phyloP scores from a whole-genome alignment of 2,888 invertebrate species.

The Pseudeuparius sepicola region DNA sequence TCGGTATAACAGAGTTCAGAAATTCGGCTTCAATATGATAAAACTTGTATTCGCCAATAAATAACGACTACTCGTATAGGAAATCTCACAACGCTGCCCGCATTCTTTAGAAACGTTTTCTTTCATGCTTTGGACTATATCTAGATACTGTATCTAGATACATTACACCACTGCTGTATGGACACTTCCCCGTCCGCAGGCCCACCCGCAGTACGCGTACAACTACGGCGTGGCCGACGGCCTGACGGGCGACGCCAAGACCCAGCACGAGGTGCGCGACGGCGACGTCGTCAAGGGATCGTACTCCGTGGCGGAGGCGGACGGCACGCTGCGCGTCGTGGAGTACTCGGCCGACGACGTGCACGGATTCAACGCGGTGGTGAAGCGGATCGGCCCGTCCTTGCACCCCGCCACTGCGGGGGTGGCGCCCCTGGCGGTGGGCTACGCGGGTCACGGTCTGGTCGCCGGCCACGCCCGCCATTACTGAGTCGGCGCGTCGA shows the following conservation, averaged over 20 bases:
- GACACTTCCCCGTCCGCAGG: constrained; percentile 30
- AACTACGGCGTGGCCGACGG: constrained; percentile 36
- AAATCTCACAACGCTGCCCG: no score
- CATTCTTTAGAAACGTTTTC: no score
- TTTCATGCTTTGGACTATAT: no score
- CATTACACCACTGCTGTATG: no score
- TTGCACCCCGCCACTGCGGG: constrained; percentile 37
- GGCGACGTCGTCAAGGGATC: constrained; percentile 39
- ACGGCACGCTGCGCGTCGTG: constrained; percentile 45
- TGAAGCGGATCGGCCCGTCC: constrained; percentile 36
- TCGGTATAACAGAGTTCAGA: no score
- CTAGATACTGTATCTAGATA: no score
- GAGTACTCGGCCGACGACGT: constrained; percentile 47
- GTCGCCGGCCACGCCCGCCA: constrained; percentile 35
- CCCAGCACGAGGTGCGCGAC: constrained; percentile 34
- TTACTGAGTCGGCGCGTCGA: constrained; percentile 35
- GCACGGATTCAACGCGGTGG: constrained; percentile 39
- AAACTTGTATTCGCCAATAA: no score
- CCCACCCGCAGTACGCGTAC: constrained; percentile 35
- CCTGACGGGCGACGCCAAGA: constrained; percentile 35
- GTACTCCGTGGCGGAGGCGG: constrained; percentile 44
- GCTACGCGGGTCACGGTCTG: constrained; percentile 42
- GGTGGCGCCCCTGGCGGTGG: no score
- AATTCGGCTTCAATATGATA: no score
- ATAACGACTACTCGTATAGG: no score